Evolutionary conservation across 2,797 vertebrate species (phyloP), one percentile per base, ranked within the genome.

Genomic region (Acestrorhynchus altus): DNA sequence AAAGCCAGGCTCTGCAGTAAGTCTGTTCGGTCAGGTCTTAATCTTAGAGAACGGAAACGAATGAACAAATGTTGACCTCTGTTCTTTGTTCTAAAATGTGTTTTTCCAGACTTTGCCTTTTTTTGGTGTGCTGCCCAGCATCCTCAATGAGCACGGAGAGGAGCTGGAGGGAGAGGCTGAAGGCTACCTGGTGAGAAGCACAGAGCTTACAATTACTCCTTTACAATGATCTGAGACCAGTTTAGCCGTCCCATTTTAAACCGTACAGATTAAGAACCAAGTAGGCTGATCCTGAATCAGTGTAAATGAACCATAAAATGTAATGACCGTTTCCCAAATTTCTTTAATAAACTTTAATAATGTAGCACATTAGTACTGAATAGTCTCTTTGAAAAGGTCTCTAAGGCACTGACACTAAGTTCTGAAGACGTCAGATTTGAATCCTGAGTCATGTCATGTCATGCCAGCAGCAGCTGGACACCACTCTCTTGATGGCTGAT

Each of bases 1-100:
- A 76, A 95, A 95, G 84, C 94, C 94, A 8, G 94, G 94, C 78
- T 94, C 94, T 8, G 93, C 94, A 51, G 94, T 95, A 83, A 94
- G 94, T 76, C 40, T 49, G 18, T 35, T 64, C 4, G 31, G 42
- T 16, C 9, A 22, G 31, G 9, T 16, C 22, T 51, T 54, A 40
- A 8, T 15, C 16, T 59, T 77, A 15, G 26, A 54, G 7, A 12
- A 13, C 6, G 15, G 46, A 49, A 57, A 81, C 39, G 52, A 11
- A 70, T 28, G 44, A 69, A 81, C 57, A 39, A 11, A 67, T 67
- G n/a, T 9, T 51, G 6, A 51, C n/a, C n/a, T 7, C n/a, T 10
- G n/a, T 8, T 8, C 8, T 51, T 1, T 18, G 0, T 4, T 16
- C 15, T 49, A 49, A 1, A 26, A 35, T 61, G 16, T 61, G 7